Conservation (phyloP, 2,888 invertebrate genomes). For the Tenthredo notha region DNA sequence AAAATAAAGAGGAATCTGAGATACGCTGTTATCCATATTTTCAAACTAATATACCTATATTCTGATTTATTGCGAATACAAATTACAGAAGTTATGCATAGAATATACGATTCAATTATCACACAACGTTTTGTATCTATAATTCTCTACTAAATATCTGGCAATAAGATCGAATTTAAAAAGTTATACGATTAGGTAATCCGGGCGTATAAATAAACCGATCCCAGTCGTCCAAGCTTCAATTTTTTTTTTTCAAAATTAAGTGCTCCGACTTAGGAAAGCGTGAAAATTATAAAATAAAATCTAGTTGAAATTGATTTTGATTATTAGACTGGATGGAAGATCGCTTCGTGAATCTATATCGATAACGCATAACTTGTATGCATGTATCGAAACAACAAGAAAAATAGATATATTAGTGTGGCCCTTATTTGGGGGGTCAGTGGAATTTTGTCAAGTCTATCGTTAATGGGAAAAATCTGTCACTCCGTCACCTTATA, state of each 20-base stretch:
- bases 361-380: neutral
- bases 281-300: constrained; percentile 8
- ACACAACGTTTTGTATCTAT: neutral
- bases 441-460: no score
- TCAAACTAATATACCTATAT: neutral
- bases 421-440: neutral
- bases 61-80: constrained; percentile 3
- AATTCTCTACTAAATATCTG: neutral
- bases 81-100: neutral
- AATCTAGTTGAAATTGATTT: neutral
- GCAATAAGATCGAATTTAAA: neutral
- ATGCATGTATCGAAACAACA: neutral
- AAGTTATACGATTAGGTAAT: neutral
- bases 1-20: neutral
- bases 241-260: neutral
- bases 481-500: no score
- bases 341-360: neutral
- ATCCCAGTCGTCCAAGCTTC: neutral
- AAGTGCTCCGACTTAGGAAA: neutral
- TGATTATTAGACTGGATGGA: neutral
- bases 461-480: no score
- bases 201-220: neutral
- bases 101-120: neutral
- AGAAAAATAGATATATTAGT: neutral
- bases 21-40: neutral